Base-by-base conservation (phyloP, 2,888 invertebrate genomes). In the Anoncus sp. region DNA sequence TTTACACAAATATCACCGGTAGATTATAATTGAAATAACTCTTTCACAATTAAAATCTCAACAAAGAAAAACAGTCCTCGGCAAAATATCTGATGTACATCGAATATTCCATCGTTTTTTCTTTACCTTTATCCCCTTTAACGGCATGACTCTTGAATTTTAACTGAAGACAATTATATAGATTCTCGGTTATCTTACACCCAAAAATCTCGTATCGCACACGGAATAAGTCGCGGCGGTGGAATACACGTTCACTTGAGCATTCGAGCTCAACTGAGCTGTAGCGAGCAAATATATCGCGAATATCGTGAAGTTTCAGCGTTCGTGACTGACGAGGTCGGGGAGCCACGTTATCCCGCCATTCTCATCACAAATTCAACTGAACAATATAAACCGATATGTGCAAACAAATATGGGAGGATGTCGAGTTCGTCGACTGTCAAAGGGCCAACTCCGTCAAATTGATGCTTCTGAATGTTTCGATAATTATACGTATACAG, bases 251-350 rank as follows among this genome's bases (percentile, higher is more conserved):
- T 45, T 79, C 55, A 60, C 60, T 63, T n/a, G 79, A 79, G 79
- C 55, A 60, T 76, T 70, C 27, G 45, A 71, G 74, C 75, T 72
- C 75, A 72, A 82, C 82, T 81, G 81, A 82, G 71, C 45, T 49
- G n/a, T 53, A 67, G 59, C 40, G 63, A 20, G 69, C 38, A 77
- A 75, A 73, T 55, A 24, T 24, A 60, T 45, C 65, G 57, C 40
- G 72, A 47, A 77, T 73, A 66, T 72, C 62, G 67, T 40, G 60
- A 77, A 81, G 77, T 47, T 31, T 73, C 63, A 77, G 35, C 71
- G 67, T 80, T 82, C 82, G 82, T 82, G 82, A 82, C 82, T 79
- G 66, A 60, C 57, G 66, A 43, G 55, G 53, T 51, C 69, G 31
- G 31, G 47, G 40, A 69, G 47, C 14, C 40, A 45, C 43, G 51